Evolutionary conservation across 2,797 vertebrate genomes (phyloP).

Genomic region (Hydrophis major): DNA sequence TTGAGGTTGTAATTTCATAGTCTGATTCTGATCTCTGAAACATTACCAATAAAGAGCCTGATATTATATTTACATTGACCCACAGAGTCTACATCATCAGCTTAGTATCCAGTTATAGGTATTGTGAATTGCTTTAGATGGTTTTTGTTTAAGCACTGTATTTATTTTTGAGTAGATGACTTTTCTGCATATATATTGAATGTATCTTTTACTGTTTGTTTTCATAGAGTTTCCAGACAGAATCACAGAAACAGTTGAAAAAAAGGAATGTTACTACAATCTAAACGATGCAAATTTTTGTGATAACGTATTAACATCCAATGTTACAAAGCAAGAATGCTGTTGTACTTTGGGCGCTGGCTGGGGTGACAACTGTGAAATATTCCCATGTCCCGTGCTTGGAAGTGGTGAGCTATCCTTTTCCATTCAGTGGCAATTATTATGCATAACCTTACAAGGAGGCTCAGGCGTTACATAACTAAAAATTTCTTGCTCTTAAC

Average conservation of each 20-base stretch:
- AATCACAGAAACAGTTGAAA: conserved; percentile 73
- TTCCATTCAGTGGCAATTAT: neutral
- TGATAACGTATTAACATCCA: conserved; percentile 90
- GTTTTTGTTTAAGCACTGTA: neutral
- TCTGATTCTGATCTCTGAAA: neutral
- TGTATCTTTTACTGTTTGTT: conserved; percentile 15
- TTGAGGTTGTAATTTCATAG: neutral
- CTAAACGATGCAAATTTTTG: conserved; percentile 93
- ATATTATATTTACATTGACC: neutral
- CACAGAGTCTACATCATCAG: neutral
- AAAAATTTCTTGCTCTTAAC: neutral
- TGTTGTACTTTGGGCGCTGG: conserved; percentile 96
- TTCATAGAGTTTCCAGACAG: conserved; percentile 59
- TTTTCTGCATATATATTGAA: neutral
- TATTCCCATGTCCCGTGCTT: conserved; percentile 89
- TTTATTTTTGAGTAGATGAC: neutral
- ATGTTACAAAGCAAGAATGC: conserved; percentile 92
- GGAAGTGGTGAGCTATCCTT: conserved; percentile 80
- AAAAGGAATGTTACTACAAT: conserved; percentile 94
- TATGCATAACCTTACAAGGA: neutral
- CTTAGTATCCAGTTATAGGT: neutral
- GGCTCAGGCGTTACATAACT: neutral
- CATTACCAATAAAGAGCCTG: neutral
- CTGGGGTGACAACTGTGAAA: conserved; percentile 98
- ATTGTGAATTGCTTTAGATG: neutral